phyloP scores from a whole-genome alignment of 2,797 vertebrate species.

The Chelon labrosus region DNA sequence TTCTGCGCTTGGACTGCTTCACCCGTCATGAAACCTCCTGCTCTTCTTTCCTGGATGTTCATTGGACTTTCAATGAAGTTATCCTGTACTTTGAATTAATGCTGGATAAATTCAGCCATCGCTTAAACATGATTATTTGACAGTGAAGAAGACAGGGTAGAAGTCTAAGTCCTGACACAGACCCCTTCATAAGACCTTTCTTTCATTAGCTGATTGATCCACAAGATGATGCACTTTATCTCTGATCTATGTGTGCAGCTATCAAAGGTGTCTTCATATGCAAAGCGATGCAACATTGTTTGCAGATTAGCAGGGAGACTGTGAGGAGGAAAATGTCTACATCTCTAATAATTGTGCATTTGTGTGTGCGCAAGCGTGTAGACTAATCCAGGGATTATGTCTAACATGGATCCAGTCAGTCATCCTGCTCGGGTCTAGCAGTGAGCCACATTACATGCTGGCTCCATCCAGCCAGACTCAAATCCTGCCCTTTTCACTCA shows the following conservation, averaged over 20 bases:
- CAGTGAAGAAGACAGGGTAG: no score
- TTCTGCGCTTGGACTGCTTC: no score
- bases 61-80: no score
- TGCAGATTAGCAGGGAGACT: conserved; percentile 7
- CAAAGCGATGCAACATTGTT: conserved; percentile 11
- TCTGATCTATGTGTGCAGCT: background rate
- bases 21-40: no score
- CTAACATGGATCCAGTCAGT: conserved; percentile 45
- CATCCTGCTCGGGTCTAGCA: conserved; percentile 53
- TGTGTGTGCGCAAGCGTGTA: conserved; percentile 12
- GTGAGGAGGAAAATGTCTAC: background rate
- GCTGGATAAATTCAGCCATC: no score
- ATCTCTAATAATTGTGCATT: conserved; percentile 30
- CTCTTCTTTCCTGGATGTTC: no score
- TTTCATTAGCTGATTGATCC: background rate
- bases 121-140: no score
- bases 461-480: conserved; percentile 62
- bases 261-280: background rate
- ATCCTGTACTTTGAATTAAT: no score
- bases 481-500: conserved; percentile 74
- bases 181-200: background rate
- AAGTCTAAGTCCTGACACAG: no score
- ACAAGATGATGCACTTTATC: background rate
- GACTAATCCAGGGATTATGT: conserved; percentile 71
- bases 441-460: conserved; percentile 69